phyloP scores from a whole-genome alignment of 2,888 invertebrate genomes.

The Dryomyza anilis region DNA sequence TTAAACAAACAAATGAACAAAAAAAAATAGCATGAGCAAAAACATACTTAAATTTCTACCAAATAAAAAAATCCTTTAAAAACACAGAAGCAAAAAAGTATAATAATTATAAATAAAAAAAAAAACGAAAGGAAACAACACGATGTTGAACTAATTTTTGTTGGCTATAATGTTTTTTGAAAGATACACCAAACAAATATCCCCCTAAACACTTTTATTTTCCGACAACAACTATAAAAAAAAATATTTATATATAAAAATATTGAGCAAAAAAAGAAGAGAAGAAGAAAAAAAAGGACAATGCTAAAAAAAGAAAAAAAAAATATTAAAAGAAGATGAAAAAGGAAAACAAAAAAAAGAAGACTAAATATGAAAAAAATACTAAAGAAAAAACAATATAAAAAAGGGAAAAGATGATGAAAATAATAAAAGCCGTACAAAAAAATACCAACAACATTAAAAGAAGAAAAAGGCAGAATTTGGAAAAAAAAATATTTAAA shows the following conservation, averaged over 20 bases:
- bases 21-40: constrained; percentile 44
- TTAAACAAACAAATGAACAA: constrained; percentile 42
- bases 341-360: constrained; percentile 42
- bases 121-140: constrained; percentile 30
- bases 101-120: constrained; percentile 30
- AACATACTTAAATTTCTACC: constrained; percentile 39
- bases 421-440: constrained; percentile 42
- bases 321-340: constrained; percentile 40
- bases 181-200: constrained; percentile 53
- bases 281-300: constrained; percentile 35
- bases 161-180: constrained; percentile 62
- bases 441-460: constrained; percentile 34
- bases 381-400: constrained; percentile 41
- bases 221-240: constrained; percentile 35
- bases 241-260: constrained; percentile 36
- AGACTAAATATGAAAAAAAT: constrained; percentile 35
- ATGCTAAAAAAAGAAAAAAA: constrained; percentile 40
- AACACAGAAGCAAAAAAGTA: constrained; percentile 35
- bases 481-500: constrained; percentile 35
- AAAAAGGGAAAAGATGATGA: constrained; percentile 40
- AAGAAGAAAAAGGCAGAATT: constrained; percentile 30
- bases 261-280: constrained; percentile 35
- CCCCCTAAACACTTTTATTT: constrained; percentile 55
- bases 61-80: constrained; percentile 43
- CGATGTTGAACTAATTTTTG: constrained; percentile 18